Evolutionary conservation across 2,113 vertebrate species (phyloP).

Genomic region (Urocynchramus pylzowi): DNA sequence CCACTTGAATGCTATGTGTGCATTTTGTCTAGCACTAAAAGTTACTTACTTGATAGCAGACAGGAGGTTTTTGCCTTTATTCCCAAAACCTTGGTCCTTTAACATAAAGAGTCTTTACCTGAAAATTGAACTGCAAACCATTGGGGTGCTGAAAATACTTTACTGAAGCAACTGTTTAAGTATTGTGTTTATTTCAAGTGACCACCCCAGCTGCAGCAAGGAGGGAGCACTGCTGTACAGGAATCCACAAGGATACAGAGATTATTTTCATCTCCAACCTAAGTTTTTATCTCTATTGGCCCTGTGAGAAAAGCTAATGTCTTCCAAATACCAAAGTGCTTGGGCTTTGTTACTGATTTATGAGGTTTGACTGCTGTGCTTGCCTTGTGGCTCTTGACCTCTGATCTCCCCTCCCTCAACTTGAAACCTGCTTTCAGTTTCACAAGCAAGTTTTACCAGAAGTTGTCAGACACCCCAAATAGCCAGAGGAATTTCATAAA

Average conservation of each 20-base stretch:
- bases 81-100: neutral
- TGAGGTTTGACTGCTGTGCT: neutral
- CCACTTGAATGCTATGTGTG: neutral
- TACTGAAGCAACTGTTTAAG: neutral
- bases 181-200: neutral
- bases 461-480: neutral
- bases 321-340: neutral
- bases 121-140: neutral
- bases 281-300: neutral
- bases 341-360: neutral
- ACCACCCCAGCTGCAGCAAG: fast-evolving
- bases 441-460: neutral
- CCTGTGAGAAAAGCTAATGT: neutral
- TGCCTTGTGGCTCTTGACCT: neutral
- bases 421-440: neutral
- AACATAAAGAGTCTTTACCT: neutral
- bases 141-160: neutral
- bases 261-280: neutral
- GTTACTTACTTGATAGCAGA: neutral
- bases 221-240: neutral
- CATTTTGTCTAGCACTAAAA: neutral
- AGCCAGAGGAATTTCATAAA: neutral
- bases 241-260: neutral
- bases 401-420: neutral
- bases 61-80: neutral